These are phyloP conservation scores for Alcedo atthis DNA, from an alignment of 2,797 vertebrate genomes.

Conservation along the genomic window DNA sequence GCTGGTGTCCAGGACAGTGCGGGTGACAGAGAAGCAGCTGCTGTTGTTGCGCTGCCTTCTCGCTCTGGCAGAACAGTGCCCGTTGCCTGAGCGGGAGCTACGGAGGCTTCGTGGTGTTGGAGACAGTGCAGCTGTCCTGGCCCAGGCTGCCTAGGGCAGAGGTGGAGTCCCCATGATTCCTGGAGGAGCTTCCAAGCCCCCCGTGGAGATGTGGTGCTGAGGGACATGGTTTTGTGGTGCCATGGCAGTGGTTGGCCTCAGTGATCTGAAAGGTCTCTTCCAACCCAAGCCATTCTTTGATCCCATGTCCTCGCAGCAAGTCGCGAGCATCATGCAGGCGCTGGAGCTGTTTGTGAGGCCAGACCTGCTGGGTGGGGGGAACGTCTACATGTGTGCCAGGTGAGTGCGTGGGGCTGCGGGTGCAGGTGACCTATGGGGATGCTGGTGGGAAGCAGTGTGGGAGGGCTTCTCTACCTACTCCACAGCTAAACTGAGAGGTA, in stretches of 20 bases:
- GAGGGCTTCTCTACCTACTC: not conserved
- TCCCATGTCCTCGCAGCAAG: constrained; percentile 82
- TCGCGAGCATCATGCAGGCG: constrained; percentile 87
- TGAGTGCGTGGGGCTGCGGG: too few relatives aligned
- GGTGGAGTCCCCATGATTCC: not conserved
- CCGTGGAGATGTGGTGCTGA: not conserved
- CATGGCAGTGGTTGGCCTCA: not conserved
- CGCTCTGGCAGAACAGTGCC: not conserved
- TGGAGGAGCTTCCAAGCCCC: not conserved
- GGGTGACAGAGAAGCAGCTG: not conserved
- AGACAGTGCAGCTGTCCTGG: not conserved
- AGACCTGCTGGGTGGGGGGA: constrained; percentile 84
- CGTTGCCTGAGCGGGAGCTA: accelerated
- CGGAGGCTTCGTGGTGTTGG: not conserved
- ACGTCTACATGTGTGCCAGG: too few relatives aligned
- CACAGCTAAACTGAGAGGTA: accelerated
- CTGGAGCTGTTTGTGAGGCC: constrained; percentile 94
- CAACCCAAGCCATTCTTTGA: not conserved
- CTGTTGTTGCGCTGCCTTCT: not conserved
- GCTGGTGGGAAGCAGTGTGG: accelerated
- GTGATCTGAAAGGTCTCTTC: not conserved
- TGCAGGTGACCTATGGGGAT: not conserved
- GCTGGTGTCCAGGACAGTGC: accelerated
- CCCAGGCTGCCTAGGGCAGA: not conserved
- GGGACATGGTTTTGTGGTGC: not conserved